These are phyloP conservation scores for Drosophila miranda DNA, from an alignment of 1,140 invertebrate genomes.

Conservation along the genomic window DNA sequence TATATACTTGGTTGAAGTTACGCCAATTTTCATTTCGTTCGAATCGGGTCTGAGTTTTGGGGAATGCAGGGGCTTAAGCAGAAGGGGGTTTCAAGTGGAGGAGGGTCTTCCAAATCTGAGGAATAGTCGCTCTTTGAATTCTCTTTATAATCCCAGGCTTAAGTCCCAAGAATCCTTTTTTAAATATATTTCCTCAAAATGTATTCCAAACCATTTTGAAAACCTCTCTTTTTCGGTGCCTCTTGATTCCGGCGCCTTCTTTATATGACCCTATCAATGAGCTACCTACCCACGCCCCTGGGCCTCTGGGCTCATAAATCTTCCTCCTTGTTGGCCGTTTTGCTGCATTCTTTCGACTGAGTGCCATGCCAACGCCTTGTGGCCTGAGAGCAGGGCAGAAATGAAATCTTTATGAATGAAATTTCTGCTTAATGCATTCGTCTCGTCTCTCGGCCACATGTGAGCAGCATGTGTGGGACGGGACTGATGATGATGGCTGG, in stretches of 20 bases:
- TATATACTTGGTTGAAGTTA: slow-evolving; percentile 30
- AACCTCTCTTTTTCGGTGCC: too few relatives aligned
- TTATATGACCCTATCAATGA: slow-evolving; percentile 7
- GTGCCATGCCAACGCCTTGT: slow-evolving; percentile 46
- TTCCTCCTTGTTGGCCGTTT: slow-evolving; percentile 6
- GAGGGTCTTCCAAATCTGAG: too few relatives aligned
- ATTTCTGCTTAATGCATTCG: slow-evolving; percentile 69
- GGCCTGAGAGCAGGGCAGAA: slow-evolving; percentile 40
- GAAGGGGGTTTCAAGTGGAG: neutral
- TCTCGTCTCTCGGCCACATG: slow-evolving; percentile 43
- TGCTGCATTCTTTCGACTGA: slow-evolving; percentile 24
- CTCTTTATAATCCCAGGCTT: too few relatives aligned
- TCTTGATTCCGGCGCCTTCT: neutral
- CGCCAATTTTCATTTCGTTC: slow-evolving; percentile 34
- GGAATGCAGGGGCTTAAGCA: neutral
- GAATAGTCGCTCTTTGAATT: too few relatives aligned
- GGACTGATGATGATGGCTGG: slow-evolving; percentile 16
- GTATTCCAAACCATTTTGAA: neutral
- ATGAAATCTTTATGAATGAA: slow-evolving; percentile 72
- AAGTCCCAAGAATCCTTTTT: neutral
- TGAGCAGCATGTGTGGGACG: slow-evolving; percentile 60
- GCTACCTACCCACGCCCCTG: slow-evolving; percentile 28
- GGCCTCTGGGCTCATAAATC: slow-evolving; percentile 16
- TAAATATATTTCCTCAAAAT: neutral
- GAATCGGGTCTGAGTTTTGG: neutral